A percentile compares a stretch with the other conserved stretches of the same genome.
These are phyloP conservation scores for Parazoanthus swiftii DNA, from an alignment of 92 coral and sea anemone genomes.

Conservation along the genomic window DNA sequence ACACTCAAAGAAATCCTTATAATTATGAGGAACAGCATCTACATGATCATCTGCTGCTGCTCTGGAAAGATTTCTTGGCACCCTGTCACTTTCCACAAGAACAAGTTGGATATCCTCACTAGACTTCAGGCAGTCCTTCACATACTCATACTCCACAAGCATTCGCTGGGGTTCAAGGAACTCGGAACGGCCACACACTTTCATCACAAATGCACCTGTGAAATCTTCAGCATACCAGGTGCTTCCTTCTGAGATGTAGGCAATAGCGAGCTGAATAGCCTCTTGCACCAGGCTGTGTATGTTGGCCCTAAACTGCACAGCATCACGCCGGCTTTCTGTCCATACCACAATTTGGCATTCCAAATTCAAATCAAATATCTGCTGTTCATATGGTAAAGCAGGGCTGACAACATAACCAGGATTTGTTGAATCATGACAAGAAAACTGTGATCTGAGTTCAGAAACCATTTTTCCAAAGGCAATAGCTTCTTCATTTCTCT, in stretches of 20 bases:
- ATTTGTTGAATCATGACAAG: conserved; percentile 70
- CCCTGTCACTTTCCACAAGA: conserved; percentile 81
- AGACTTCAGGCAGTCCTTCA: conserved; percentile 83
- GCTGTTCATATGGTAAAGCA: conserved; percentile 78
- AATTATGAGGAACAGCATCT: conserved; percentile 76
- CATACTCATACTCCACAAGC: conserved; percentile 90
- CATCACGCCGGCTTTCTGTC: conserved; percentile 74
- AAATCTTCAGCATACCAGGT: conserved; percentile 46
- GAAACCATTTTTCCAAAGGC: conserved; percentile 84
- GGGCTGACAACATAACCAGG: conserved; percentile 93
- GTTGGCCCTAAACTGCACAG: conserved; percentile 70
- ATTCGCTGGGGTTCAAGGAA: conserved; percentile 73
- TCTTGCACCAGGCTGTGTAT: conserved; percentile 68
- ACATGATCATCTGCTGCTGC: conserved; percentile 71
- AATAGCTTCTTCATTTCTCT: conserved; percentile 84
- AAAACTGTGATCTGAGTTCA: conserved; percentile 68
- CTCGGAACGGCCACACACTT: conserved; percentile 95
- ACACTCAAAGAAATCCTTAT: conserved; percentile 92
- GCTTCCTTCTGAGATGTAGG: conserved; percentile 66
- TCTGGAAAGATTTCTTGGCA: conserved; percentile 79
- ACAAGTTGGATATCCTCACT: conserved; percentile 76
- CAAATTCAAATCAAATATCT: conserved; percentile 60
- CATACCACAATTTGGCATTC: conserved; percentile 74
- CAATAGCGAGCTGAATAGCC: conserved; percentile 67
- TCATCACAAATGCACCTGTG: conserved; percentile 64